A percentile compares a stretch with the other conserved stretches of the same genome.
phyloP scores from a whole-genome alignment of 92 coral and sea anemone species.

The Parazoanthus darwini region DNA sequence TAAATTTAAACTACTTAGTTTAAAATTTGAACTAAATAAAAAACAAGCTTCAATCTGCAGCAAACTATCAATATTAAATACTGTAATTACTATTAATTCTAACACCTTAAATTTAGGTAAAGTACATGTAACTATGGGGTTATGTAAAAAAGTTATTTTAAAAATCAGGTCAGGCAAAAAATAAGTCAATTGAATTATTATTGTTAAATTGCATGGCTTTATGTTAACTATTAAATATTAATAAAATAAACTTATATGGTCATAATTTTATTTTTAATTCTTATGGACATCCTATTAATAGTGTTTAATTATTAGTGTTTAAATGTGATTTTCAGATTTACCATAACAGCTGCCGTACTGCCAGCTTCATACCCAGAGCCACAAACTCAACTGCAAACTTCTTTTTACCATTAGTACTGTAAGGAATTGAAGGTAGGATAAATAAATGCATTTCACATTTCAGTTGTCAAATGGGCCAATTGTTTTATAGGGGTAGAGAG shows the following conservation, averaged over 20 bases:
- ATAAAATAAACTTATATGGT: neutral
- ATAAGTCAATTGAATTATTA: no score
- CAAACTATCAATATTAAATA: no score
- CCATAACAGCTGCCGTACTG: conserved; percentile 63
- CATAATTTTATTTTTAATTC: neutral
- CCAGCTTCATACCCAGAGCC: conserved; percentile 64
- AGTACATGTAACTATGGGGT: no score
- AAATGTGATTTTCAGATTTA: neutral
- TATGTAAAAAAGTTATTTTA: no score
- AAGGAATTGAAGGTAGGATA: neutral
- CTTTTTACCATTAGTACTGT: conserved; percentile 42
- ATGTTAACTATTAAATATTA: no score
- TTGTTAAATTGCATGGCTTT: no score
- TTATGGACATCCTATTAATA: neutral
- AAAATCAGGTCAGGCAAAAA: no score
- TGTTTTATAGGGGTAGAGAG: neutral
- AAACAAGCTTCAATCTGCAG: no score
- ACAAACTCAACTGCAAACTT: conserved; percentile 69
- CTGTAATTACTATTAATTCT: no score
- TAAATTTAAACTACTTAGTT: no score
- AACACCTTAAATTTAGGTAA: no score
- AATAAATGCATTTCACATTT: neutral
- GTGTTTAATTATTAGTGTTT: neutral
- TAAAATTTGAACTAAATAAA: no score
- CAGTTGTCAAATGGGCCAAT: neutral